Base-by-base conservation (phyloP, 2,113 vertebrate genomes). In the Buteo buteo region DNA sequence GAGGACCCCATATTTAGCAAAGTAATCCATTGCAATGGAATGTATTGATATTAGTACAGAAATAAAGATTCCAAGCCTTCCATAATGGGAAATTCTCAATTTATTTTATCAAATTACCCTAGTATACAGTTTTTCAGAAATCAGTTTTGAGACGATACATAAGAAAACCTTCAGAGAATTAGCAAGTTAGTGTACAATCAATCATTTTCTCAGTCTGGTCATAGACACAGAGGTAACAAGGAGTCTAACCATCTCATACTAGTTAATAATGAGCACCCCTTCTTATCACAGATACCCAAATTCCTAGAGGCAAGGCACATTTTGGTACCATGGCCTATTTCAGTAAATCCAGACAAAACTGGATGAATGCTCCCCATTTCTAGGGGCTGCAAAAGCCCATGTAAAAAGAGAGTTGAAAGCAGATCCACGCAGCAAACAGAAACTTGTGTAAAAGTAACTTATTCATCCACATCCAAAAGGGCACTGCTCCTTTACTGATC, bases 91-190 rank as follows among this genome's bases (percentile, higher is more conserved):
- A 87, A 89, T 38, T 57, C 28, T 80, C 38, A 5, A 49, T 97
- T 96, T 96, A 94, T 96, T 97, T 93, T 40, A 91, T 49, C 62
- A 90, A 73, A 62, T 86, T 86, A 78, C 64, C 24, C 21, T 77
- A 45, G 19, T 44, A 47, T 3, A 34, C 29, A 61, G 42, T 87
- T 82, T 91, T 85, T 80, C 71, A 95, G 86, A 88, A 61, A 85
- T 45, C 4, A 0, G 5, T 73, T 87, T 90, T 58, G 82, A 87
- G 61, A 40, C 0, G 0, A 59, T 52, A 85, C 22, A 31, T 45
- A 92, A 65, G 73, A 86, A 93, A 93, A 76, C 19, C 44, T 82
- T 79, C 20, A 84, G 13, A 93, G 40, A 91, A 71, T 58, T 69
- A 72, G 34, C 58, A 94, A 93, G 24, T 77, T 77, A 86, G 74